Conservation (phyloP, 2,888 invertebrate species). For the Mesodorylaimus sp. region DNA sequence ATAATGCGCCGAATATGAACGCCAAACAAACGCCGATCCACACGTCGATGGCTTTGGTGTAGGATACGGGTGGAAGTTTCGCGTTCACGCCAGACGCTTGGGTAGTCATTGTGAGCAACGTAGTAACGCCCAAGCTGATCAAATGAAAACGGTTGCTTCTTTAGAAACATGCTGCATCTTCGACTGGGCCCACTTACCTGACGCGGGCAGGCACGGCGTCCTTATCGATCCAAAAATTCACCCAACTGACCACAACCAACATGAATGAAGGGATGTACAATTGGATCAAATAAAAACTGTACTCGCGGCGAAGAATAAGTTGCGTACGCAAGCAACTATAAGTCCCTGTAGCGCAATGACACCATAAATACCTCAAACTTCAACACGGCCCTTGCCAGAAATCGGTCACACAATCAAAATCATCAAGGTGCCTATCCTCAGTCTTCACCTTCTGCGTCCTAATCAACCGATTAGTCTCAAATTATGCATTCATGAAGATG, state of each 20-base stretch:
- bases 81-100: conserved; percentile 83
- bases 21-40: conserved; percentile 57
- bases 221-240: conserved; percentile 84
- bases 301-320: conserved; percentile 82
- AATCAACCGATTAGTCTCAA: no score
- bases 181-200: no score
- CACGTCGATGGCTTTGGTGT: conserved; percentile 54
- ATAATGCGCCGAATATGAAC: conserved; percentile 82
- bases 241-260: conserved; percentile 92
- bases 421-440: no score
- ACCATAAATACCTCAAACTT: no score
- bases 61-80: conserved; percentile 81
- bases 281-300: conserved; percentile 94
- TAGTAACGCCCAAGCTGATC: conserved; percentile 83
- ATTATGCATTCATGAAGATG: no score
- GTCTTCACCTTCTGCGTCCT: no score
- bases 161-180: no score
- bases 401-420: no score
- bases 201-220: conserved; percentile 84
- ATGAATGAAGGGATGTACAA: conserved; percentile 89
- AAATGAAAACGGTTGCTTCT: no score
- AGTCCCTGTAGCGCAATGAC: conserved; percentile 76
- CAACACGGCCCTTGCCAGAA: no score
- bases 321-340: conserved; percentile 93
- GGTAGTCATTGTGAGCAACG: conserved; percentile 83